Evolutionary conservation across 1,140 invertebrate genomes (phyloP).

Genomic region (Aphis gossypii): DNA sequence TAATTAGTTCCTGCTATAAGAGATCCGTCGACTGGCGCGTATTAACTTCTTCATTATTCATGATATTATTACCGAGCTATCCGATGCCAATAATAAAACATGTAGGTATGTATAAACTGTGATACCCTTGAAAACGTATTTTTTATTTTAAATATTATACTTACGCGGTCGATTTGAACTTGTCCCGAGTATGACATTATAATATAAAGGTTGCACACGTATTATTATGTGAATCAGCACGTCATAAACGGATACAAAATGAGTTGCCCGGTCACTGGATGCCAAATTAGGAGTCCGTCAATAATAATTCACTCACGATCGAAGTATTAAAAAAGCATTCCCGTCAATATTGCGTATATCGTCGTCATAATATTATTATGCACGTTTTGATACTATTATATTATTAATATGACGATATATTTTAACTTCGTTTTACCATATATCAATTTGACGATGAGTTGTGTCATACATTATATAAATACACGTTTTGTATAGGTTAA

Average conservation of each 20-base stretch:
- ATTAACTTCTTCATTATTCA: constrained; percentile 16
- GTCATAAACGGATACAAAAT: background rate
- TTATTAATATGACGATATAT: background rate
- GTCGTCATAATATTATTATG: background rate
- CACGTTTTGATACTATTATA: background rate
- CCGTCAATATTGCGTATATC: background rate
- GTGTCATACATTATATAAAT: background rate
- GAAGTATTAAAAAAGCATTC: background rate
- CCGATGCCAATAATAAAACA: background rate
- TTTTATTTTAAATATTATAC: background rate
- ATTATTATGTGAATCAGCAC: background rate
- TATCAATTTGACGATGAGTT: background rate
- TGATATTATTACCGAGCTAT: background rate
- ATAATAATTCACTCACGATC: constrained; percentile 33
- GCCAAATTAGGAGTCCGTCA: constrained; percentile 17
- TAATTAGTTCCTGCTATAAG: constrained; percentile 4
- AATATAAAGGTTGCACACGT: background rate
- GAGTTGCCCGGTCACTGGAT: constrained; percentile 17
- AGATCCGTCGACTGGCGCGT: background rate
- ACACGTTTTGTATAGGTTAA: background rate
- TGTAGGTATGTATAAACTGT: background rate
- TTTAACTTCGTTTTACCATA: background rate
- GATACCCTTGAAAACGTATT: background rate
- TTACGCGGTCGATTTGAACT: background rate
- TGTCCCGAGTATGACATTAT: background rate